These are phyloP conservation scores for Papilio protenor DNA, from an alignment of 2,888 invertebrate genomes.

Conservation along the genomic window DNA sequence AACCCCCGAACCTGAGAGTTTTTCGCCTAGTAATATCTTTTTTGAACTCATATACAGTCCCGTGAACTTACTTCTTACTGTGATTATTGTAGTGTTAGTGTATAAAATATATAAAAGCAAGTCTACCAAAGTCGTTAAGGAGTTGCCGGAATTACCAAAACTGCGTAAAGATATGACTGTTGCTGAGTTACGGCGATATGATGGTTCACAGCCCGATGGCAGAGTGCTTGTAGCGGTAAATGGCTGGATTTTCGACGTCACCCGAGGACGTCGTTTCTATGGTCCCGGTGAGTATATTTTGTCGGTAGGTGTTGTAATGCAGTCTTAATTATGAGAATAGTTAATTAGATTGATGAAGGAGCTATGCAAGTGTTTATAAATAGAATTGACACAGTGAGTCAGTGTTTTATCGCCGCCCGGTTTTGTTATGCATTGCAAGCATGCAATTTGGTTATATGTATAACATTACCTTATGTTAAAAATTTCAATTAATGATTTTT, in stretches of 20 bases:
- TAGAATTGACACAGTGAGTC: slow-evolving; percentile 66
- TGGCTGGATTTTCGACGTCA: slow-evolving; percentile 97
- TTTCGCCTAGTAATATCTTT: slow-evolving; percentile 65
- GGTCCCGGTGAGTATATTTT: slow-evolving; percentile 91
- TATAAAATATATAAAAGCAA: slow-evolving; percentile 87
- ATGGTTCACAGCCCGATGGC: slow-evolving; percentile 94
- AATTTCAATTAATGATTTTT: neutral
- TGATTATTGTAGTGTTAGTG: slow-evolving; percentile 86
- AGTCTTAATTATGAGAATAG: slow-evolving; percentile 34
- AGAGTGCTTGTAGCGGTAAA: slow-evolving; percentile 96
- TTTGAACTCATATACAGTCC: slow-evolving; percentile 86
- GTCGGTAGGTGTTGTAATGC: neutral
- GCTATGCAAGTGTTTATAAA: slow-evolving; percentile 63
- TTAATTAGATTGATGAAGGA: slow-evolving; percentile 46
- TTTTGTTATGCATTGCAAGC: slow-evolving; percentile 57
- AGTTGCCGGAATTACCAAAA: slow-evolving; percentile 86
- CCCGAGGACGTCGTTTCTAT: slow-evolving; percentile 95
- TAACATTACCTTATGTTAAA: slow-evolving; percentile 4
- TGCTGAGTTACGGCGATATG: slow-evolving; percentile 92
- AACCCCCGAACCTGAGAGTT: slow-evolving; percentile 57
- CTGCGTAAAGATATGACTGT: slow-evolving; percentile 95
- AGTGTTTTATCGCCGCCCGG: slow-evolving; percentile 48
- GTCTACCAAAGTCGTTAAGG: slow-evolving; percentile 62
- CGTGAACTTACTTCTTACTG: slow-evolving; percentile 86
- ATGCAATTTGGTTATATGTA: slow-evolving; percentile 48